Base-by-base conservation (phyloP, 2,113 vertebrate species). In the Pedionomus torquatus region DNA sequence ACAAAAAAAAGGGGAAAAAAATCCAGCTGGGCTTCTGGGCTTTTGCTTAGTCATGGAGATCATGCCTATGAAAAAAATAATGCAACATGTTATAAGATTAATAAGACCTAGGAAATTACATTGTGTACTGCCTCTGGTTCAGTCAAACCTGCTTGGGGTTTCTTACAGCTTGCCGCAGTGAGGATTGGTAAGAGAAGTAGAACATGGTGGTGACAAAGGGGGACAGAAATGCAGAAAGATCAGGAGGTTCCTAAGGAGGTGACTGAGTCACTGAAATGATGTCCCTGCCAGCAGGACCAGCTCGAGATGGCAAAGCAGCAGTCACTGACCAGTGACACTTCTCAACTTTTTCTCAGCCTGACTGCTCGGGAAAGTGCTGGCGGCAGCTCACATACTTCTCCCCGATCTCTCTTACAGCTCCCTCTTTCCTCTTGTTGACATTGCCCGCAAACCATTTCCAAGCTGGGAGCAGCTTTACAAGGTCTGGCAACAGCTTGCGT, bases 361-460 rank as follows among this genome's bases (percentile, higher is more conserved):
- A 43, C 78, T 64, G 74, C 64, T 66, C 81, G 0, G 11, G 13
- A 41, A 83, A 79, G 70, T 0, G 28, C 64, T 51, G 51, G 78
- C 23, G 35, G 85, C 74, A 71, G 33, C 19, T 90, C 83, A 9
- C 13, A 24, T 43, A 2, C 85, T 89, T 96, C 92, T 94, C 68
- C 55, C 66, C 0, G 7, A 31, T 39, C 75, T 64, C 85, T 83
- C 80, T 70, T 33, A 66, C 80, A 92, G 83, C 51, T 85, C 71
- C 63, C 74, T 84, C 37, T 91, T 71, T 64, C 54, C 87, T 91
- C 89, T 74, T 83, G 90, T 52, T 96, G 95, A 96, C 90, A 82
- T 41, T 89, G 68, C 78, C 89, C 15, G 10, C 43, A 90, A 96
- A 96, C 80, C 86, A 82, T 69, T 84, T 69, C 82, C 60, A 54